Conservation (phyloP, 1,140 invertebrate species). For the Lithobius niger region DNA sequence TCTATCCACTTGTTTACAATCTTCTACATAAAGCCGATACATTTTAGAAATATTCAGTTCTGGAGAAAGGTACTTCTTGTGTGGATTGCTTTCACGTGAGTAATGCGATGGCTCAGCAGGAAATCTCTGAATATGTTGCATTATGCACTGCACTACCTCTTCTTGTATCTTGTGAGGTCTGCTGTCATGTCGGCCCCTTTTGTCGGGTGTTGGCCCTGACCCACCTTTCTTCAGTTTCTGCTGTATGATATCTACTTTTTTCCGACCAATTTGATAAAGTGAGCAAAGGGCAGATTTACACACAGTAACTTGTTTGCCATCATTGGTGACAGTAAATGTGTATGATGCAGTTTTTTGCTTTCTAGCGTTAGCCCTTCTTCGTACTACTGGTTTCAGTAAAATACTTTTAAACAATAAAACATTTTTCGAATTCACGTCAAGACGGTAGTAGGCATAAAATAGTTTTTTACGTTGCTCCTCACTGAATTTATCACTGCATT, state of each 20-base stretch:
- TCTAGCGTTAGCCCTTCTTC: not conserved
- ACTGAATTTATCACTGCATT: too few relatives aligned
- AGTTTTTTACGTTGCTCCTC: not conserved
- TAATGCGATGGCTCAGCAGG: conserved; percentile 1
- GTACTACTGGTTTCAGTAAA: not conserved
- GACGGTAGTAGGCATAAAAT: not conserved
- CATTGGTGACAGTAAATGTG: not conserved
- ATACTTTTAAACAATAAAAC: not conserved
- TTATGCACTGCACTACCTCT: not conserved
- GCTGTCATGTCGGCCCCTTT: not conserved
- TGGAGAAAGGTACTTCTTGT: not conserved
- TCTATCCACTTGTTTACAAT: not conserved
- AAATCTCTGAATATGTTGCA: not conserved
- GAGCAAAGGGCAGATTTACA: not conserved
- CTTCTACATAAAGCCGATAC: not conserved
- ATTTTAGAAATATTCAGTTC: not conserved
- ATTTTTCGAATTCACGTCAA: not conserved
- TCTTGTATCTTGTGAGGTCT: not conserved
- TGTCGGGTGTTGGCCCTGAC: not conserved
- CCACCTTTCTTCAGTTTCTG: not conserved
- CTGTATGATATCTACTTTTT: not conserved
- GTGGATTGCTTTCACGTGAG: not conserved
- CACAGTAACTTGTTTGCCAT: not conserved
- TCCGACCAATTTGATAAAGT: not conserved
- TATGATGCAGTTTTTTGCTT: not conserved